These are phyloP conservation scores for Spinus pinus DNA, from an alignment of 2,797 vertebrate species.

Conservation along the genomic window DNA sequence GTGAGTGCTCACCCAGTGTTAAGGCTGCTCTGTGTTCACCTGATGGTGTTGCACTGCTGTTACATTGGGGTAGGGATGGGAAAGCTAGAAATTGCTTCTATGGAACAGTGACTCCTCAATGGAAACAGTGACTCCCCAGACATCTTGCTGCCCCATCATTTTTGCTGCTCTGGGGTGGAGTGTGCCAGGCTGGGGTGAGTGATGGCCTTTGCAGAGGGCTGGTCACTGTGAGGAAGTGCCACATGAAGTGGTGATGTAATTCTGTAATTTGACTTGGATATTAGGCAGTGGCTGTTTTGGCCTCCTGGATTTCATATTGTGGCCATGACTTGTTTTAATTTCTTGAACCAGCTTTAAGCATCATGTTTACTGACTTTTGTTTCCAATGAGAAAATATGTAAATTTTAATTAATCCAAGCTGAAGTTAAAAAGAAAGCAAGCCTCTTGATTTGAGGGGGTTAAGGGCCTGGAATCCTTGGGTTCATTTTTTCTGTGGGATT, in stretches of 20 bases:
- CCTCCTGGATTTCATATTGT: background rate
- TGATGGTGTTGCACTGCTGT: background rate
- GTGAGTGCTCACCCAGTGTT: background rate
- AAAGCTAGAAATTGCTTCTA: background rate
- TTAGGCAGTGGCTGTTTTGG: background rate
- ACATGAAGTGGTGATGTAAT: background rate
- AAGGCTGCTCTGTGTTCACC: background rate
- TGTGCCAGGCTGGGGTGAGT: background rate
- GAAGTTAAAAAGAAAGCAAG: background rate
- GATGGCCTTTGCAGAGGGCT: background rate
- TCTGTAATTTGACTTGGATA: background rate
- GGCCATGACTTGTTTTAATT: background rate
- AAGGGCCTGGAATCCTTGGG: background rate
- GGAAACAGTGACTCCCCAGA: accelerated
- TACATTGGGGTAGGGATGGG: background rate
- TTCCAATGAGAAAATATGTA: background rate
- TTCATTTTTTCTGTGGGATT: background rate
- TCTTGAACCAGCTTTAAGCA: background rate
- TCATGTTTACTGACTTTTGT: background rate
- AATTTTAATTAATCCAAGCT: background rate
- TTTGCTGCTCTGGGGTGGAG: background rate
- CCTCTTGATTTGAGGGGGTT: background rate
- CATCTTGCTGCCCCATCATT: background rate
- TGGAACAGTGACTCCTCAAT: background rate
- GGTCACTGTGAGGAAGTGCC: background rate